phyloP scores from a whole-genome alignment of 2,888 invertebrate species.

The Trichacis sp. region DNA sequence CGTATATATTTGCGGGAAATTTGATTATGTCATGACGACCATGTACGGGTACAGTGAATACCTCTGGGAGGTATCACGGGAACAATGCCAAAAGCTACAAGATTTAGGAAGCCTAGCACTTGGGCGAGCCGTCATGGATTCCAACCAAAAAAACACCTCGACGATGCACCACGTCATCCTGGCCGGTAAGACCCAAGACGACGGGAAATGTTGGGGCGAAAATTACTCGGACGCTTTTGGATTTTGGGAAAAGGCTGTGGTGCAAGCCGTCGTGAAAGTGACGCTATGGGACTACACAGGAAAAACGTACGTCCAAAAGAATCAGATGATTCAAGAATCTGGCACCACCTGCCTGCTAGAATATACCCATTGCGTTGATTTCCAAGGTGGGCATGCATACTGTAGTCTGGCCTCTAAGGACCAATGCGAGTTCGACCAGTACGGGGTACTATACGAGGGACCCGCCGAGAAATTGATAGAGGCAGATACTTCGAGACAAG shows the following conservation, averaged over 20 bases:
- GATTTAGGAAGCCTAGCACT: neutral
- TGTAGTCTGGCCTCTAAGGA: too few species aligned
- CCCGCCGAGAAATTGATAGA: too few species aligned
- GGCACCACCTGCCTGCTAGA: neutral
- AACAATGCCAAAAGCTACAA: neutral
- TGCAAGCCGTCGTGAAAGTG: conserved; percentile 16
- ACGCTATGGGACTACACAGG: neutral
- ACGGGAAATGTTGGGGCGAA: too few species aligned
- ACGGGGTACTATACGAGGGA: too few species aligned
- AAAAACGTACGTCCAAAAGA: neutral
- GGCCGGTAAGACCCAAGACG: too few species aligned
- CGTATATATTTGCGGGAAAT: conserved; percentile 4
- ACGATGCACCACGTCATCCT: too few species aligned
- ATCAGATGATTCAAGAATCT: neutral
- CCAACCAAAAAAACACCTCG: neutral
- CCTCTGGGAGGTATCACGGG: neutral
- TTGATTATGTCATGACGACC: neutral
- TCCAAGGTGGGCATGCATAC: conserved; percentile 23
- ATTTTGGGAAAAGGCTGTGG: conserved; percentile 32
- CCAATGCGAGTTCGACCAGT: conserved; percentile 24
- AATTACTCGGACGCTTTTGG: conserved; percentile 31
- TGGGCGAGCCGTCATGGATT: neutral
- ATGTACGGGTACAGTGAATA: neutral
- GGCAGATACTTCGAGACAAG: too few species aligned
- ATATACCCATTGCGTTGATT: conserved; percentile 14